Percentiles rank a stretch among this genome's conserved stretches.
These are phyloP conservation scores for Ambastaia sidthimunki DNA, from an alignment of 2,797 vertebrate species.

Conservation along the genomic window DNA sequence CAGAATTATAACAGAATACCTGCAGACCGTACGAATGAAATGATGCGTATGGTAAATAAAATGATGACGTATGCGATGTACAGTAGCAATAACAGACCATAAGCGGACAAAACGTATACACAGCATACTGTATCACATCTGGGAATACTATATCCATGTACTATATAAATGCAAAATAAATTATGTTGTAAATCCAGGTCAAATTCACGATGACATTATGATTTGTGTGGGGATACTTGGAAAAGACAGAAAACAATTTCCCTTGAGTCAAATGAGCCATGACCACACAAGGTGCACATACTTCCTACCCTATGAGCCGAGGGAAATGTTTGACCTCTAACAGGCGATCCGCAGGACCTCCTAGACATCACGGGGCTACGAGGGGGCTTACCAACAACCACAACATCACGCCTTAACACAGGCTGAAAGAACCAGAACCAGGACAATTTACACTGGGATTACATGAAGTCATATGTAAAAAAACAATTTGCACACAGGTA, in stretches of 20 bases:
- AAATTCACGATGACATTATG: conserved; percentile 12
- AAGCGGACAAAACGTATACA: background rate
- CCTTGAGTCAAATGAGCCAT: conserved; percentile 30
- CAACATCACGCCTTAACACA: conserved; percentile 68
- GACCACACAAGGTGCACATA: conserved; percentile 56
- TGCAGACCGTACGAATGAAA: conserved; percentile 7
- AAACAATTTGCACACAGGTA: conserved; percentile 6
- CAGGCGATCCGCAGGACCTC: conserved; percentile 80
- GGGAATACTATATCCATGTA: background rate
- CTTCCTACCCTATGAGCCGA: conserved; percentile 82
- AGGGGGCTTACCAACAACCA: conserved; percentile 86
- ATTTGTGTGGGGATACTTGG: conserved; percentile 34
- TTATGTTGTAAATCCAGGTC: background rate
- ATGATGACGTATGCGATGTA: background rate
- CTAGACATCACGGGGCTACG: conserved; percentile 86
- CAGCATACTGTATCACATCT: background rate
- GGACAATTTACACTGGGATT: conserved; percentile 41
- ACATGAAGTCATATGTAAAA: conserved; percentile 3
- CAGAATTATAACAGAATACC: conserved; percentile 14
- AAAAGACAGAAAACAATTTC: conserved; percentile 25
- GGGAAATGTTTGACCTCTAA: conserved; percentile 79
- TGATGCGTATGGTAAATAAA: background rate
- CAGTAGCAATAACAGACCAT: conserved; percentile 9
- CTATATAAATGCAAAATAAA: conserved; percentile 9
- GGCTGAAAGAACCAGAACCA: conserved; percentile 63